Percentiles rank a stretch among this genome's conserved stretches.
Evolutionary conservation across 2,113 vertebrate genomes (phyloP).

Genomic region (Peromyscus leucopus): DNA sequence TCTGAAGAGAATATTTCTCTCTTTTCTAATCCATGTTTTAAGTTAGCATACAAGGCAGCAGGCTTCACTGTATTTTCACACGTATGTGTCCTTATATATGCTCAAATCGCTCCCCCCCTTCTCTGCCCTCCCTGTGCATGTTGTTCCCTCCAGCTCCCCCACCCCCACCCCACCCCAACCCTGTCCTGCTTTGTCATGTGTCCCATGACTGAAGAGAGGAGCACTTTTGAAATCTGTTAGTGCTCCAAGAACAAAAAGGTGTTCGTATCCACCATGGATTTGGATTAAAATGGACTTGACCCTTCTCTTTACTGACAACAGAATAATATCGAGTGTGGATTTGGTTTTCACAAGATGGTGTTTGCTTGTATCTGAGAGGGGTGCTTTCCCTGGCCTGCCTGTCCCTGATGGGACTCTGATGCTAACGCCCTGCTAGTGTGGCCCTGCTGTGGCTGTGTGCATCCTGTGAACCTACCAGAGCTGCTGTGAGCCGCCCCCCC

Average conservation of each 20-base stretch:
- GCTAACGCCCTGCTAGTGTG: rapidly evolving
- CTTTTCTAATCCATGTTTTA: background rate
- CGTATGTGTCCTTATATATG: background rate
- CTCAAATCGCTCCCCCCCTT: background rate
- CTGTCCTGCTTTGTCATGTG: background rate
- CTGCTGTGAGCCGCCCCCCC: too few relatives aligned
- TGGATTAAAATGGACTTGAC: background rate
- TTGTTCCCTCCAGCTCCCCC: background rate
- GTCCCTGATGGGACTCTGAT: background rate
- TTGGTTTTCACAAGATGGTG: background rate
- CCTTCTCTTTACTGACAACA: background rate
- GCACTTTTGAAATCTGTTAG: background rate
- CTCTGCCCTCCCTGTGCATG: background rate
- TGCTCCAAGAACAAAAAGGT: background rate
- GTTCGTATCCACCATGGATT: background rate
- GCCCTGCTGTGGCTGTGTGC: rapidly evolving
- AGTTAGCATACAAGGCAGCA: background rate
- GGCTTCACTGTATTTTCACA: background rate
- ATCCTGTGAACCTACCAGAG: rapidly evolving
- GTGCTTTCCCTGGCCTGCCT: rapidly evolving
- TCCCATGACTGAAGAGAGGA: background rate
- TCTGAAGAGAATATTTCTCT: background rate
- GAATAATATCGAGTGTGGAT: background rate
- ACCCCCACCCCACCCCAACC: background rate
- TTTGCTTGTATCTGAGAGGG: rapidly evolving